A percentile compares a stretch with the other conserved stretches of the same genome.
Evolutionary conservation across 2,113 vertebrate genomes (phyloP).

Genomic region (Bubalus kerabau): DNA sequence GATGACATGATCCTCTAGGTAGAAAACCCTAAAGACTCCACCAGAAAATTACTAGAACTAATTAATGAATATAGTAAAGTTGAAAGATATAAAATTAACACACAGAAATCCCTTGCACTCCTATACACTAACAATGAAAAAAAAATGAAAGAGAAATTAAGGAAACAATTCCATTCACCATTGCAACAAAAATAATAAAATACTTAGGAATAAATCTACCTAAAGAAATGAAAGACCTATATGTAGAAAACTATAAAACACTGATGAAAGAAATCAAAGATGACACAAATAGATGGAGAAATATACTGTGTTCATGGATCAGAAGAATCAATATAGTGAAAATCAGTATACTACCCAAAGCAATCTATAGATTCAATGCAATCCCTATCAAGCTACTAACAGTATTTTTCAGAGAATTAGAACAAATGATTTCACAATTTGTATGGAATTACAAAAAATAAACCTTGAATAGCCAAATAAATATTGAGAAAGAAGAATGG

Average conservation of each 20-base stretch:
- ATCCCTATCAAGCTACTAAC: fast-evolving
- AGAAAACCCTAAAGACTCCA: background rate
- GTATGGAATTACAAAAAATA: background rate
- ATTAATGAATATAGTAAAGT: background rate
- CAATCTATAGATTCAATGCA: background rate
- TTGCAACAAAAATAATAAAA: background rate
- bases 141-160: background rate
- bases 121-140: background rate
- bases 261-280: background rate
- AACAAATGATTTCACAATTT: background rate
- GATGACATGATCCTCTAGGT: background rate
- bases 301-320: background rate
- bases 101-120: background rate
- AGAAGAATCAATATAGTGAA: background rate
- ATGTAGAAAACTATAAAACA: background rate
- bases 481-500: background rate
- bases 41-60: background rate
- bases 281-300: background rate
- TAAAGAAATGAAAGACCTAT: background rate
- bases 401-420: background rate
- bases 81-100: background rate
- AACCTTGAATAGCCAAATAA: background rate
- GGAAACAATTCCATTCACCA: background rate
- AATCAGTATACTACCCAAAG: background rate
- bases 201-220: background rate